Evolutionary conservation across 2,113 vertebrate species (phyloP).

Genomic region (Thamnophis sirtalis): DNA sequence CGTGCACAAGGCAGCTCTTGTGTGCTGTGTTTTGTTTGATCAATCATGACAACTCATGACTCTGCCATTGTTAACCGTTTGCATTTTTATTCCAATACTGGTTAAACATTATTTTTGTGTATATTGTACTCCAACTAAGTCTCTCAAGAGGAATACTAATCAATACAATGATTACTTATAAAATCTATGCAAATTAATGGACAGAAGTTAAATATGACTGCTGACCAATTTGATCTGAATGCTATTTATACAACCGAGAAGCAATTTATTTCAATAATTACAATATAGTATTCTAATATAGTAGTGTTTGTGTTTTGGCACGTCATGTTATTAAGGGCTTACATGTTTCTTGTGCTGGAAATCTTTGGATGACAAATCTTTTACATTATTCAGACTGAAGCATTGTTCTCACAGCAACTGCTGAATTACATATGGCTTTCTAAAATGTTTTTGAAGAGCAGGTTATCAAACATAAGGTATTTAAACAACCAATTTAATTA

Average conservation of each 20-base stretch:
- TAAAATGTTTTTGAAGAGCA: background rate
- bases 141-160: background rate
- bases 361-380: background rate
- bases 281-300: background rate
- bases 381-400: background rate
- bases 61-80: background rate
- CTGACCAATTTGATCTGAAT: background rate
- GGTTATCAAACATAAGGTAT: background rate
- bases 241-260: background rate
- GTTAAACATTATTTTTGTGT: background rate
- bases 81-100: background rate
- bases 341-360: background rate
- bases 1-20: background rate
- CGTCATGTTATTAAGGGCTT: background rate
- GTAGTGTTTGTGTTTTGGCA: background rate
- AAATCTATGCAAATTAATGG: background rate
- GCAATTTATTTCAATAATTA: background rate
- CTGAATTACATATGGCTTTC: background rate
- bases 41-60: background rate
- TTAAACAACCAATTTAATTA: background rate
- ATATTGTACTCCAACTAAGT: background rate
- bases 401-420: background rate
- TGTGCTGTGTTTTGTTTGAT: background rate
- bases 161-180: background rate
- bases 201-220: background rate